Evolutionary conservation across 1,140 invertebrate genomes (phyloP), one percentile per base, ranked within the genome.

Genomic region (Copidosoma floridanum): DNA sequence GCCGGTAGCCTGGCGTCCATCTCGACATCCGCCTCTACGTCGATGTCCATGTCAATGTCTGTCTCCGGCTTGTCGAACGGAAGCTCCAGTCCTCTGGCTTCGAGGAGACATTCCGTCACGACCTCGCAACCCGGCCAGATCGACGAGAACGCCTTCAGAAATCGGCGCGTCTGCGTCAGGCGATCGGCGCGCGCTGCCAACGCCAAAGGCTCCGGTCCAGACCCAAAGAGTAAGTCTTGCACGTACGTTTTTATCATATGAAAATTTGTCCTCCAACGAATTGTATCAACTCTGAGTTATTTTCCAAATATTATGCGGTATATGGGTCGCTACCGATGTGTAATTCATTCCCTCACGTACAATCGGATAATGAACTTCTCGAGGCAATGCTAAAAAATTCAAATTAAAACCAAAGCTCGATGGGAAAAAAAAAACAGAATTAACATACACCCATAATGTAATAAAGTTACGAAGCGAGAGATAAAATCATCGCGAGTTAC

Each of bases 101-200:
- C 86, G 66, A 82, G 91, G 69, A 85, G 91, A 68, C 90, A 93
- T 81, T 92, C 89, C 41, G 87, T 90, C 26, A 92, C 89, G 54
- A 88, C 86, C 37, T 82, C 85, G 41, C 85, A 86, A 67, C 82
- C 83, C 18, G 85, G 85, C 52, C 85, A 85, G 65, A 77, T 84
- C 27, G 75, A 77, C 26, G 89, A 91, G 26, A 88, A 89, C 64
- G 23, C 81, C 83, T 62, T 92, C 72, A 89, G 88, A 65, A 86
- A 87, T 53, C 83, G 91, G 62, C 86, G 88, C 65, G 87, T 87
- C 8, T 88, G 87, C 23, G 82, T 86, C 0, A 81, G 92, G 67
- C 81, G 91, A 53, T 93, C 91, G 1, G 90, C 89, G 0, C 82
- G 91, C 59, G 84, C 86, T 40, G 85, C 81, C 55, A 85, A 84